A percentile compares a stretch with the other conserved stretches of the same genome.
Conservation (phyloP, 2,113 vertebrate species). For the Rhizomys pruinosus region DNA sequence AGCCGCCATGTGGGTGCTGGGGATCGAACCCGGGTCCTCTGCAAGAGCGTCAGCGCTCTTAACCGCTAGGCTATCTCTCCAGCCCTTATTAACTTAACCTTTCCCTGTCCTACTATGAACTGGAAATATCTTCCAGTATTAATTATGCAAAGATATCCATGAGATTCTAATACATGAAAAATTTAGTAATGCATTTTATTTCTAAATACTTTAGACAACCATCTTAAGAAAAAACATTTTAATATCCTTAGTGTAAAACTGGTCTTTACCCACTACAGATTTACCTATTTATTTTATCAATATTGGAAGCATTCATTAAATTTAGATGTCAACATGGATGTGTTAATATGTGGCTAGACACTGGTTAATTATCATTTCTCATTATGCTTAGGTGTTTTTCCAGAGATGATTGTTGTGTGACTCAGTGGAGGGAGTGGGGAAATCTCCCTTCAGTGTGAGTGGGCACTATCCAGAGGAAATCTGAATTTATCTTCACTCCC, state of each 20-base stretch:
- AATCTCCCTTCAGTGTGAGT: fast-evolving
- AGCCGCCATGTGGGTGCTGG: no score
- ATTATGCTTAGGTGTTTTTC: not conserved
- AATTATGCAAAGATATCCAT: not conserved
- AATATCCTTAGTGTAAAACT: not conserved
- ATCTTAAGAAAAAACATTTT: not conserved
- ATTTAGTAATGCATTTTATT: not conserved
- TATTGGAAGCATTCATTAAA: not conserved
- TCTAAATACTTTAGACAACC: not conserved
- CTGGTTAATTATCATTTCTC: not conserved
- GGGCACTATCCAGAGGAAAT: not conserved
- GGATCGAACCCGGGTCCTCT: no score
- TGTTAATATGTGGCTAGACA: not conserved
- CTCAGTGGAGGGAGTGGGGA: not conserved
- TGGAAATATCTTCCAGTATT: not conserved
- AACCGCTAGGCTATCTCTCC: no score
- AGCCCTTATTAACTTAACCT: not conserved
- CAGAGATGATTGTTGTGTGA: not conserved
- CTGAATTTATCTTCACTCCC: not conserved
- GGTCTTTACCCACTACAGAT: not conserved
- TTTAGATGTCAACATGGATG: not conserved
- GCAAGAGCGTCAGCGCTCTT: no score
- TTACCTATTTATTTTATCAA: not conserved
- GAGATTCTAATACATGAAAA: not conserved
- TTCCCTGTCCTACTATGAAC: not conserved